Percentiles rank a stretch among this genome's conserved stretches.
Conservation (phyloP, 92 coral and sea anemone species). For the Palythoa caribaeorum region DNA sequence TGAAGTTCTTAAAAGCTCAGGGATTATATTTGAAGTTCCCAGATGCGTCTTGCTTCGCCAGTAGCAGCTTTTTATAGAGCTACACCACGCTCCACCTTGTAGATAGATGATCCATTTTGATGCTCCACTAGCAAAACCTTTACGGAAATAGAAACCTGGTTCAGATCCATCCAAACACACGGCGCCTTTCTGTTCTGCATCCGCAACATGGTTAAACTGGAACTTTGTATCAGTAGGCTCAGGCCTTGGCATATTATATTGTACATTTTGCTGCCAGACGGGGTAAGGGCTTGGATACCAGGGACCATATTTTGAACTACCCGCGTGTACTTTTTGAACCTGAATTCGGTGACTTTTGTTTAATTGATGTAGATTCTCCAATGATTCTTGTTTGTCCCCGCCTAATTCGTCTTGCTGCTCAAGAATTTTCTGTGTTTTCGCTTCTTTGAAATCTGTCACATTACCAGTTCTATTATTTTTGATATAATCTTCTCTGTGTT, state of each 20-base stretch:
- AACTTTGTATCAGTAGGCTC: slow-evolving; percentile 32
- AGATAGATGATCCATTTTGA: slow-evolving; percentile 87
- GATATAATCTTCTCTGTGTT: background rate
- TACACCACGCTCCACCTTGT: slow-evolving; percentile 98
- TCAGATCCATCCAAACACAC: slow-evolving; percentile 92
- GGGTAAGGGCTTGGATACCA: slow-evolving; percentile 46
- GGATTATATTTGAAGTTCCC: slow-evolving; percentile 74
- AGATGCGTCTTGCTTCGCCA: slow-evolving; percentile 70
- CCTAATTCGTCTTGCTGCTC: slow-evolving; percentile 66
- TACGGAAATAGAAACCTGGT: slow-evolving; percentile 80
- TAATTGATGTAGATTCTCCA: slow-evolving; percentile 7
- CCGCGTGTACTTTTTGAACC: slow-evolving; percentile 10
- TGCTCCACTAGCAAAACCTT: slow-evolving; percentile 69
- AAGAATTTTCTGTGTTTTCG: slow-evolving; percentile 66
- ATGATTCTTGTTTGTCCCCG: slow-evolving; percentile 50
- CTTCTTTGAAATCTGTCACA: background rate
- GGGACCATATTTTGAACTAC: slow-evolving; percentile 33
- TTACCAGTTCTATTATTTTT: background rate
- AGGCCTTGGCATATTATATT: background rate
- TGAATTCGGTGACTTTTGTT: slow-evolving; percentile 29
- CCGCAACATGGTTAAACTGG: slow-evolving; percentile 52
- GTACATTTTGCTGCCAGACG: slow-evolving; percentile 3
- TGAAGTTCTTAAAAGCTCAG: slow-evolving; percentile 60
- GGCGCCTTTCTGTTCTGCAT: slow-evolving; percentile 79
- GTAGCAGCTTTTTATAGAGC: slow-evolving; percentile 74